Percentiles rank a stretch among this genome's conserved stretches.
phyloP scores from a whole-genome alignment of 2,888 invertebrate genomes.

The Myathropa florea region DNA sequence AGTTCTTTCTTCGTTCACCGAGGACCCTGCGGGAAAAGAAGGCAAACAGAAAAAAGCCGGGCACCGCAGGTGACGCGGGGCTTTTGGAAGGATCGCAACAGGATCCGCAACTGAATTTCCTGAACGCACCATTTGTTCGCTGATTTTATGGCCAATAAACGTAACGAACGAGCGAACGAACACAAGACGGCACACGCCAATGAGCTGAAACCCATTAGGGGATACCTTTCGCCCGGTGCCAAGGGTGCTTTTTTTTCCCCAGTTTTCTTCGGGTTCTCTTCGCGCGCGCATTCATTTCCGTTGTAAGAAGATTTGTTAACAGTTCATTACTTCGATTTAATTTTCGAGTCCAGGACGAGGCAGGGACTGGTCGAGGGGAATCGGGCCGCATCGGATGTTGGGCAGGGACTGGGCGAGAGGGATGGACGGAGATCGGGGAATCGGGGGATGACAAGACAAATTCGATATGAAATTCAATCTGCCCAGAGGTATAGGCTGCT shows the following conservation, averaged over 20 bases:
- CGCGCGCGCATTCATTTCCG: constrained; percentile 35
- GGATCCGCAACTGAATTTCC: neutral
- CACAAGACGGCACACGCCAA: constrained; percentile 45
- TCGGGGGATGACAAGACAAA: neutral
- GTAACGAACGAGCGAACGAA: constrained; percentile 29
- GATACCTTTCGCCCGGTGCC: neutral
- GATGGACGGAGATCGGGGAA: no score
- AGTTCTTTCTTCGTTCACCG: constrained; percentile 7
- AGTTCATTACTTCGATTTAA: constrained; percentile 64
- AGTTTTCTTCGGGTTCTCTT: neutral
- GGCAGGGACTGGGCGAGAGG: no score
- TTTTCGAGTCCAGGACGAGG: constrained; percentile 35
- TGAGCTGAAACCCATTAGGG: constrained; percentile 29
- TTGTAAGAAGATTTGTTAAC: constrained; percentile 54
- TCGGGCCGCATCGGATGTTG: no score
- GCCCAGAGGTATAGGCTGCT: neutral
- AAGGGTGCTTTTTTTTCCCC: neutral
- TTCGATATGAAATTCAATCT: constrained; percentile 39
- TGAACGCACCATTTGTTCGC: constrained; percentile 53
- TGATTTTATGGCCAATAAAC: constrained; percentile 56
- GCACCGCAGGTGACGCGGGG: neutral
- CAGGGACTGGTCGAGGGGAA: neutral
- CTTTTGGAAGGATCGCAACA: neutral
- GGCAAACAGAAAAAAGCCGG: neutral
- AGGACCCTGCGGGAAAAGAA: neutral